phyloP scores from a whole-genome alignment of 53 echinoderm and acorn worm genomes.

The Paelopatides confundens region DNA sequence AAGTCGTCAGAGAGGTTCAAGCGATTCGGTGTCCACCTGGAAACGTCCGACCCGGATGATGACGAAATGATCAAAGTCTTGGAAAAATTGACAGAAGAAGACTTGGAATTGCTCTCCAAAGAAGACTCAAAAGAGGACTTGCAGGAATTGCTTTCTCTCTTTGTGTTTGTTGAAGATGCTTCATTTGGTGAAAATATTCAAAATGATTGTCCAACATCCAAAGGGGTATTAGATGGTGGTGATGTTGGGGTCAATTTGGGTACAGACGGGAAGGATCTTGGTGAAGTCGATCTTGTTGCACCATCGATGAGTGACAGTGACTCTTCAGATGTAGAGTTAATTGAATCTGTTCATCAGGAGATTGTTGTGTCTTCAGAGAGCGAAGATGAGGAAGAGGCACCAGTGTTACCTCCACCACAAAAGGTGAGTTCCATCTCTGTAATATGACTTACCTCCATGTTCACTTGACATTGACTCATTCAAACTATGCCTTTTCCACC shows the following conservation, averaged over 20 bases:
- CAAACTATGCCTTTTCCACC: too few species aligned
- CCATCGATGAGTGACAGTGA: background rate
- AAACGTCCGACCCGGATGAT: background rate
- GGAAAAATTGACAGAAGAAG: conserved; percentile 26
- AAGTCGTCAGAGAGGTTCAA: conserved; percentile 2
- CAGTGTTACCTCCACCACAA: background rate
- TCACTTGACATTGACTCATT: too few species aligned
- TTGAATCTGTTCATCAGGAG: background rate
- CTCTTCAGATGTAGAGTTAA: background rate
- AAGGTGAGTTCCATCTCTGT: background rate
- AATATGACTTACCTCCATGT: too few species aligned
- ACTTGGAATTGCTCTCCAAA: background rate
- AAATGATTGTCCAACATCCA: background rate
- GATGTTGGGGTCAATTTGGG: too few species aligned
- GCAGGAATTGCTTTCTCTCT: background rate
- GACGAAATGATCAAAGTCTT: conserved; percentile 34
- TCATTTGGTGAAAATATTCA: background rate
- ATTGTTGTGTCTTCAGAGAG: conserved; percentile 4
- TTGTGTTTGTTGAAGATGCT: background rate
- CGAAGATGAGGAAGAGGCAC: background rate
- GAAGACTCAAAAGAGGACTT: background rate
- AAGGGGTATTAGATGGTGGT: background rate
- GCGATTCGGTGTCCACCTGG: conserved; percentile 19
- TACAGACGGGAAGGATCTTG: too few species aligned
- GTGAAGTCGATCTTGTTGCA: background rate